Evolutionary conservation across 2,113 vertebrate genomes (phyloP).

Genomic region (Vidua macroura): DNA sequence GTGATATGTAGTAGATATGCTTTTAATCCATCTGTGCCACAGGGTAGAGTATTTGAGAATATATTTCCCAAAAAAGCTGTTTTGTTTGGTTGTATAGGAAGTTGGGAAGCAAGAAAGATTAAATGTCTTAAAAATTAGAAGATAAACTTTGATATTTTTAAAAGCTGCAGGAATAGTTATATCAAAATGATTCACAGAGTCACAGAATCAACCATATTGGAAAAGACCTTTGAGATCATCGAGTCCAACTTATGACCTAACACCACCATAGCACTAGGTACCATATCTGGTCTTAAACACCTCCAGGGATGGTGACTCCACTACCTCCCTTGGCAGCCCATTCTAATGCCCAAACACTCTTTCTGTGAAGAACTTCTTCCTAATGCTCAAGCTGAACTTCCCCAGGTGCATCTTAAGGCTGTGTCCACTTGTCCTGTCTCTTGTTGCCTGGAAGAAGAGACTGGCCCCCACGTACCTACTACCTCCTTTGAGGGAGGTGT

Average conservation of each 20-base stretch:
- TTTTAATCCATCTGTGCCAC: not conserved
- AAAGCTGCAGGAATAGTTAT: not conserved
- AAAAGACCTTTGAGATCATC: not conserved
- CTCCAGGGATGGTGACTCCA: not conserved
- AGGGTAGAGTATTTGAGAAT: not conserved
- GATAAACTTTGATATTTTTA: not conserved
- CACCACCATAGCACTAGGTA: not conserved
- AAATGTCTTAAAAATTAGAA: not conserved
- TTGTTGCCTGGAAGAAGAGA: not conserved
- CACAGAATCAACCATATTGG: not conserved
- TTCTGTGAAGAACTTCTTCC: not conserved
- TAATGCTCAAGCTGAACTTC: not conserved
- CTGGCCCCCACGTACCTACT: not conserved
- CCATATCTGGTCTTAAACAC: not conserved
- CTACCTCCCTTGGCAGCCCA: not conserved
- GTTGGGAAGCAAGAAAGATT: not conserved
- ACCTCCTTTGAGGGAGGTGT: not conserved
- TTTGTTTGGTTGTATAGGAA: not conserved
- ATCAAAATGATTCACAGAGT: not conserved
- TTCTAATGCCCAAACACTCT: not conserved
- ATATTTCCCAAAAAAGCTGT: not conserved
- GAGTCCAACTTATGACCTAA: not conserved
- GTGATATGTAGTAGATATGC: not conserved
- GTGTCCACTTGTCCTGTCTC: not conserved
- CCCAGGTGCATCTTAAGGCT: not conserved